Conservation (phyloP, 2,113 vertebrate species). For the Oplegnathus fasciatus region DNA sequence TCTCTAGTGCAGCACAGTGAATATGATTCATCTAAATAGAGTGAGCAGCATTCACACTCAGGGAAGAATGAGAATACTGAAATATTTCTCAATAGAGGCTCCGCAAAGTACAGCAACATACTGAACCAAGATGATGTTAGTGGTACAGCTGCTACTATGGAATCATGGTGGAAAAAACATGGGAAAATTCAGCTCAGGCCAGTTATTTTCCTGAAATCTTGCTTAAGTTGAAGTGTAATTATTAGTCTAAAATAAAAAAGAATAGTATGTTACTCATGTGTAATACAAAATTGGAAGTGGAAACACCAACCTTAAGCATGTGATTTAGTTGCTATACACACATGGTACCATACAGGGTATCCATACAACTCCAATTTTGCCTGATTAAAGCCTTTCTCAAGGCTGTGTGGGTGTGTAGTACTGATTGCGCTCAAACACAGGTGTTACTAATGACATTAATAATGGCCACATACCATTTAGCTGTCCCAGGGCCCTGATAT, state of each 20-base stretch:
- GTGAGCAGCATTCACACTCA: conserved; percentile 39
- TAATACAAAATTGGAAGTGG: neutral
- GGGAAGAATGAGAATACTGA: conserved; percentile 33
- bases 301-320: too few relatives aligned
- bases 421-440: neutral
- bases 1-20: conserved; percentile 61
- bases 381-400: neutral
- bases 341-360: neutral
- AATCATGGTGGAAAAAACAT: too few relatives aligned
- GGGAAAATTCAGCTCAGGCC: neutral
- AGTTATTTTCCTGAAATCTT: neutral
- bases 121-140: neutral
- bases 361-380: too few relatives aligned
- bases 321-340: neutral
- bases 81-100: conserved; percentile 26
- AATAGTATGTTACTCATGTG: neutral
- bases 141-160: neutral
- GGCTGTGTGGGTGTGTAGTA: neutral
- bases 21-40: conserved; percentile 70
- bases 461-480: neutral
- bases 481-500: neutral
- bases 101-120: neutral
- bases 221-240: neutral
- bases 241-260: neutral
- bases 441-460: conserved; percentile 4